phyloP scores from a whole-genome alignment of 2,113 vertebrate species.

The Empidonax traillii region DNA sequence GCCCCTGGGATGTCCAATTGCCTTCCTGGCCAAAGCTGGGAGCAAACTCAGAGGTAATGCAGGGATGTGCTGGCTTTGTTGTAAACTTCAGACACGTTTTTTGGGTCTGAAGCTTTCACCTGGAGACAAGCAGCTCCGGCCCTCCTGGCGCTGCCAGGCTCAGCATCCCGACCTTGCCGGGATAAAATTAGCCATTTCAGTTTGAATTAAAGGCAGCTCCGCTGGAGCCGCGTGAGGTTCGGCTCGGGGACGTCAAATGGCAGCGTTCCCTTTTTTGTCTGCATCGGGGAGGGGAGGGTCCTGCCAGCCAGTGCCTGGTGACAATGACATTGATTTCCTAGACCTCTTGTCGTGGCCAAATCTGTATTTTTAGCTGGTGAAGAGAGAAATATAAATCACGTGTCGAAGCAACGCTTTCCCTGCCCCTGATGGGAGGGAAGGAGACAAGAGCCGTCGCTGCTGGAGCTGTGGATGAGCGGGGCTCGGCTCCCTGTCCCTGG shows the following conservation, averaged over 20 bases:
- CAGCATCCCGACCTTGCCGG: conserved; percentile 1
- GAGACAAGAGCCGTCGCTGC: not conserved
- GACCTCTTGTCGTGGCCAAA: conserved; percentile 3
- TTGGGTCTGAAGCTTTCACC: not conserved
- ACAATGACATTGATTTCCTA: conserved; percentile 57
- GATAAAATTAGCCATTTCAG: conserved; percentile 42
- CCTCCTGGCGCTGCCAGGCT: not conserved
- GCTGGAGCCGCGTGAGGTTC: not conserved
- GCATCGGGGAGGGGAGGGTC: not conserved
- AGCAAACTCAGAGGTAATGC: rapidly evolving
- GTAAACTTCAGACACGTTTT: rapidly evolving
- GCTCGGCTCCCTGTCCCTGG: not conserved
- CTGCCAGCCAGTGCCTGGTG: conserved; percentile 18
- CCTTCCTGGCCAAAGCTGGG: rapidly evolving
- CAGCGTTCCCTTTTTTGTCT: conserved; percentile 5
- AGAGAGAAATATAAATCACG: not conserved
- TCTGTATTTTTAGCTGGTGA: conserved; percentile 43
- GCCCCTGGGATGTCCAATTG: rapidly evolving
- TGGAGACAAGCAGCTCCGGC: not conserved
- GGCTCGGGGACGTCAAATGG: not conserved
- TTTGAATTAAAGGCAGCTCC: not conserved
- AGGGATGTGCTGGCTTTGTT: rapidly evolving
- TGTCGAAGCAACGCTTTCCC: not conserved
- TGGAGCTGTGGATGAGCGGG: not conserved
- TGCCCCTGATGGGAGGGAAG: not conserved